phyloP scores from a whole-genome alignment of 2,888 invertebrate species.

The Xestia rhomboidea region DNA sequence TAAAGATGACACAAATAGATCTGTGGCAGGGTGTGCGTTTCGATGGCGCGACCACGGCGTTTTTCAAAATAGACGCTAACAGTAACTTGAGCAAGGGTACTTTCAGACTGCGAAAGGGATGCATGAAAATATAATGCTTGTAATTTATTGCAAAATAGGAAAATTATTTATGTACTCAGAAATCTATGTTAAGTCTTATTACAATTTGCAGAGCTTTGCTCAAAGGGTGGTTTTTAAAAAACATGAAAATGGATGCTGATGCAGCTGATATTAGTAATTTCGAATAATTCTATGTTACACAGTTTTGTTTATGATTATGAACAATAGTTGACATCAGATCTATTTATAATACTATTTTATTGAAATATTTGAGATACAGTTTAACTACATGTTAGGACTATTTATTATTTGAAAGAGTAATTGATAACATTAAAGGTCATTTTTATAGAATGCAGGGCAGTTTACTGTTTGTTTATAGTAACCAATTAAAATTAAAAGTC shows the following conservation, averaged over 20 bases:
- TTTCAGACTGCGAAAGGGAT: not conserved
- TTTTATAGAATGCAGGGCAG: not conserved
- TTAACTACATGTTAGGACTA: not conserved
- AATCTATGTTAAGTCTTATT: too few species aligned
- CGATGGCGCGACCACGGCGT: too few species aligned
- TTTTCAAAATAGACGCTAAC: not conserved
- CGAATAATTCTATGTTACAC: conserved; percentile 22
- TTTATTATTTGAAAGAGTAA: conserved; percentile 45
- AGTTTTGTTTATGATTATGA: not conserved
- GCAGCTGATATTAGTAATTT: conserved; percentile 19
- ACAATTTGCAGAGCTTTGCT: conserved; percentile 10
- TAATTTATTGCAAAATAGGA: not conserved
- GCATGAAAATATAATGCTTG: not conserved
- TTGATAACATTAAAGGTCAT: conserved; percentile 2
- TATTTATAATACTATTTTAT: conserved; percentile 72
- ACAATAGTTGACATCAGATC: conserved; percentile 71
- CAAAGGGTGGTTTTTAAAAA: conserved; percentile 1
- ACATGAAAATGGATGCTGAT: not conserved
- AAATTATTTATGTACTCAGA: not conserved
- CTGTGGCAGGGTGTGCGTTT: not conserved
- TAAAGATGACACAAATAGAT: not conserved
- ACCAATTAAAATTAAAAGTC: conserved; percentile 10
- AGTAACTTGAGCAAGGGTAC: not conserved
- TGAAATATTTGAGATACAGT: conserved; percentile 33
- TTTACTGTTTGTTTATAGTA: not conserved